phyloP scores from a whole-genome alignment of 1,140 invertebrate genomes.

The Drosophila repletoides region DNA sequence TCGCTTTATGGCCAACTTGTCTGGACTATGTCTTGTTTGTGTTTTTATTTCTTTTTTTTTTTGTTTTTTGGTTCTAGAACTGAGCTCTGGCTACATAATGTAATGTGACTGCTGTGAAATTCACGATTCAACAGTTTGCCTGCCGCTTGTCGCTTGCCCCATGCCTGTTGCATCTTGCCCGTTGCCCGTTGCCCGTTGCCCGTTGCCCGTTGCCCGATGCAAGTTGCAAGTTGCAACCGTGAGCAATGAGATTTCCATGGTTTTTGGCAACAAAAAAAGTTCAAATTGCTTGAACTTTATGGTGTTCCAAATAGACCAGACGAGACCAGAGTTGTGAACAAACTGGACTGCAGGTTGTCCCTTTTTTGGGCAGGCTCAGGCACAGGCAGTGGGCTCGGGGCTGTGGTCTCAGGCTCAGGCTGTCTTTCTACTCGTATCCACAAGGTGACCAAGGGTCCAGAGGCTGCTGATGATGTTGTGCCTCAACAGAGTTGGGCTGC shows the following conservation, averaged over 20 bases:
- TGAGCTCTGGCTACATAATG: constrained; percentile 15
- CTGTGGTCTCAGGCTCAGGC: background rate
- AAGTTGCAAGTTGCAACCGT: constrained; percentile 41
- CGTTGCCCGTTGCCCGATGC: background rate
- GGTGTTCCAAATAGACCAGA: constrained; percentile 73
- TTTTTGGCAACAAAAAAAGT: constrained; percentile 60
- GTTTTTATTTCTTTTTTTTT: too few relatives aligned
- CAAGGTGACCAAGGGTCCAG: constrained; percentile 46
- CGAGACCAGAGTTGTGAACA: constrained; percentile 13
- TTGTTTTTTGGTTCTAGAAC: too few relatives aligned
- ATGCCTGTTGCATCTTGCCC: background rate
- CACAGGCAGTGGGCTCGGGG: background rate
- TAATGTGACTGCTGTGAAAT: constrained; percentile 78
- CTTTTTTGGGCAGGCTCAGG: constrained; percentile 38
- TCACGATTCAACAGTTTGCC: constrained; percentile 68
- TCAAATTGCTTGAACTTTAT: constrained; percentile 78
- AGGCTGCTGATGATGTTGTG: constrained; percentile 13
- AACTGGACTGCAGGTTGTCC: constrained; percentile 64
- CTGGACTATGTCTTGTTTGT: too few relatives aligned
- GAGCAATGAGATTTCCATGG: constrained; percentile 46
- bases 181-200: background rate
- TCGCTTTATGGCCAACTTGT: constrained; percentile 31
- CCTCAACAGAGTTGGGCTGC: constrained; percentile 3
- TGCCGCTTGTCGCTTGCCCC: constrained; percentile 13
- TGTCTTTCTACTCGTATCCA: constrained; percentile 3